Evolutionary conservation across 2,888 invertebrate genomes (phyloP), one percentile per base, ranked within the genome.

Genomic region (Invenusta paracnida): DNA sequence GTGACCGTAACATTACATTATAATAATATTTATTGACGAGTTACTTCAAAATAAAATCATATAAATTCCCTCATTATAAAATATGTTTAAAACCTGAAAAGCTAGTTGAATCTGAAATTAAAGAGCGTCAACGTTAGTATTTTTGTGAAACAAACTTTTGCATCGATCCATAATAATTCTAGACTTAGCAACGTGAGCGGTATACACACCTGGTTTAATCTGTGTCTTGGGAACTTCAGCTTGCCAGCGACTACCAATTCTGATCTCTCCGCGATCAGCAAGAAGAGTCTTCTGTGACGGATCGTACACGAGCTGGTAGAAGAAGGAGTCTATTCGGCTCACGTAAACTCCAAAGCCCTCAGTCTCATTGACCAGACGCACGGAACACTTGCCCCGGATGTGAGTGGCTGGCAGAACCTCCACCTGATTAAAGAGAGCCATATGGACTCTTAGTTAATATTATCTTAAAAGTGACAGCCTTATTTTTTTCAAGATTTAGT

Each of bases 221-320:
- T 48, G 48, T 48, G 48, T 48, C 48, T 48, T 48, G 48, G 48
- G 48, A 91, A 96, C 94, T 92, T 97, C 97, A 92, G 97, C 97
- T 93, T 99, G 99, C 93, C 96, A 98, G 93, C 95, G 94, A 92
- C 95, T 95, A 90, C 98, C 98, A 85, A 95, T 94, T 89, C 94
- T 91, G 92, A 96, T 97, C 93, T 96, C 96, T 91, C 93, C 98
- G 93, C 98, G 97, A 93, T 99, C 99, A 90, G 98, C 98, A 92
- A 98, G 93, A 91, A 99, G 93, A 90, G 98, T 99, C 93, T 98
- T 97, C 93, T 98, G 97, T 92, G 96, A 95, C 89, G 98, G 98
- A 93, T 99, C 99, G 93, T 98, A 99, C 90, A 99, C 98, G 92
- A 99, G 94, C 92, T 98, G 98, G 93, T 99, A 99, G 93, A 98